Evolutionary conservation across 2,888 invertebrate species (phyloP).

Genomic region (Argyresthia goedartella): DNA sequence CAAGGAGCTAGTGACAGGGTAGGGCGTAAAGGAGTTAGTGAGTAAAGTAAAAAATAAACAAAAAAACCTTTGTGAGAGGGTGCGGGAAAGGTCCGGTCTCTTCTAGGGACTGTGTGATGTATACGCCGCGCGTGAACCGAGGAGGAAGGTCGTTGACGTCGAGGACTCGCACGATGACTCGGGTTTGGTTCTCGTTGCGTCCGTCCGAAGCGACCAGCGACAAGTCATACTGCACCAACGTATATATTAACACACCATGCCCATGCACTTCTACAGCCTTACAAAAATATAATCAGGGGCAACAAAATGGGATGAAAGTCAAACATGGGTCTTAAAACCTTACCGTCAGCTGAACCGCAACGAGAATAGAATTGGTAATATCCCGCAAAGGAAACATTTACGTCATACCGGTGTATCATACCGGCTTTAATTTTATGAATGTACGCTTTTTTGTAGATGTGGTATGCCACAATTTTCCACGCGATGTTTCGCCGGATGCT

Average conservation of each 20-base stretch:
- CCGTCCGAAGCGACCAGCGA: constrained; percentile 92
- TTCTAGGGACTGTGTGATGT: constrained; percentile 81
- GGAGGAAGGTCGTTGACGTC: constrained; percentile 94
- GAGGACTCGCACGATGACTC: constrained; percentile 83
- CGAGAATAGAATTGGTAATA: not conserved
- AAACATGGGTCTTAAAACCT: not conserved
- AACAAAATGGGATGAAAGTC: not conserved
- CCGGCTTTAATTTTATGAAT: constrained; percentile 13
- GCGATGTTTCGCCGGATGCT: constrained; percentile 30
- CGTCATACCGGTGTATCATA: not conserved
- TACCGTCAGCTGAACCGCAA: not conserved
- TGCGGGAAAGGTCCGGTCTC: constrained; percentile 82
- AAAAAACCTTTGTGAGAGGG: constrained; percentile 79
- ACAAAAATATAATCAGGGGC: not conserved
- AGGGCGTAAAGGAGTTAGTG: not conserved
- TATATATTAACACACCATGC: constrained; percentile 55
- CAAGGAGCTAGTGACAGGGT: too few relatives aligned
- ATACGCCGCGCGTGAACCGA: constrained; percentile 78
- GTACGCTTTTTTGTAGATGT: constrained; percentile 30
- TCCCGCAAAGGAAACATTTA: not conserved
- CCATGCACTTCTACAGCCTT: constrained; percentile 40
- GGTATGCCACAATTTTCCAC: constrained; percentile 26
- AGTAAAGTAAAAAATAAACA: constrained; percentile 18
- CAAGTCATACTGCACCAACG: constrained; percentile 82
- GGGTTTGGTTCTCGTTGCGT: constrained; percentile 89